Conservation (phyloP, 1,140 invertebrate species). For the Aphelinus atriplicis region DNA sequence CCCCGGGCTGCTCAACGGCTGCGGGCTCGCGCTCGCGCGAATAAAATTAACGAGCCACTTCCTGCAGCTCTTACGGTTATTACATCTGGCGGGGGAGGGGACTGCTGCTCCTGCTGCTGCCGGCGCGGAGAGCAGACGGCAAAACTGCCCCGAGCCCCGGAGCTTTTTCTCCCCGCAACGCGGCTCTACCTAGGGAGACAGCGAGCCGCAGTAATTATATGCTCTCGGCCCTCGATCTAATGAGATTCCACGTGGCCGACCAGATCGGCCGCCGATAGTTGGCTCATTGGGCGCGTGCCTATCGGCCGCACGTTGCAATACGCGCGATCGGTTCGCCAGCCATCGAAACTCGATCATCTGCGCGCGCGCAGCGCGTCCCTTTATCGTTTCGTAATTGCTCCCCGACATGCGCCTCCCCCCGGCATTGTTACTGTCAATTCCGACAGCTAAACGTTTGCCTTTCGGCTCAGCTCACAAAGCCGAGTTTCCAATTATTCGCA, state of each 20-base stretch:
- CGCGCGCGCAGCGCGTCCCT: not conserved
- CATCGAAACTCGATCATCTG: constrained; percentile 5
- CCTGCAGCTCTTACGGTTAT: constrained; percentile 27
- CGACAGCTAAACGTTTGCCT: too few species aligned
- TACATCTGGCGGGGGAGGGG: not conserved
- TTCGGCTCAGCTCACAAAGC: too few species aligned
- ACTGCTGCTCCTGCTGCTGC: not conserved
- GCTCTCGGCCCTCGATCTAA: not conserved
- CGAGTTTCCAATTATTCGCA: too few species aligned
- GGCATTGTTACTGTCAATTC: too few species aligned
- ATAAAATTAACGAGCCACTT: constrained; percentile 39
- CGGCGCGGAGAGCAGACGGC: not conserved
- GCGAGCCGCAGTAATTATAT: constrained; percentile 7
- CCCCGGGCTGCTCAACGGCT: too few species aligned
- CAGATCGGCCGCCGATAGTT: not conserved
- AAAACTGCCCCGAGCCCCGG: not conserved
- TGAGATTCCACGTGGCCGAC: constrained; percentile 24
- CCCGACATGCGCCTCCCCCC: too few species aligned
- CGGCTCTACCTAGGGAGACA: not conserved
- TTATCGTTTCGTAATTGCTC: too few species aligned
- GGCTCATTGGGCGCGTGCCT: constrained; percentile 7
- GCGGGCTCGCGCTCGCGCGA: not conserved
- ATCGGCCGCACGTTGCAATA: constrained; percentile 11
- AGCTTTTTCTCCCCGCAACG: not conserved
- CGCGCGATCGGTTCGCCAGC: not conserved